These are phyloP conservation scores for Agrilus mali DNA, from an alignment of 2,888 invertebrate genomes.

Conservation along the genomic window DNA sequence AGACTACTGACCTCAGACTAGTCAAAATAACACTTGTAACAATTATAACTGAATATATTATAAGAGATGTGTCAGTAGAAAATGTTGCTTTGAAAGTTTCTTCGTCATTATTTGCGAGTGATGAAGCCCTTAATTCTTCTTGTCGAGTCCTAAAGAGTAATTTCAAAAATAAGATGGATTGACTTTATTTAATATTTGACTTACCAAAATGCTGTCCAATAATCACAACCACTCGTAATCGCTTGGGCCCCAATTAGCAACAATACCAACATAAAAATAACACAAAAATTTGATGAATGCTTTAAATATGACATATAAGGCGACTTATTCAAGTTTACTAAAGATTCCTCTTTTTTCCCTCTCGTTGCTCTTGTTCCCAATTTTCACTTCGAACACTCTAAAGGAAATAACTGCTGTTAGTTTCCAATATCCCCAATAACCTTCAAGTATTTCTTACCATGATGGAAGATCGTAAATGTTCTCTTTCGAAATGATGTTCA, in stretches of 20 bases:
- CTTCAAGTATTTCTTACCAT: too few relatives aligned
- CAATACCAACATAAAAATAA: conserved; percentile 7
- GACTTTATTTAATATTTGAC: background rate
- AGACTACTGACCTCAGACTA: conserved; percentile 4
- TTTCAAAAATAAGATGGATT: too few relatives aligned
- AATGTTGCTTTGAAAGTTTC: too few relatives aligned
- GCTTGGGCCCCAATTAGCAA: conserved; percentile 11
- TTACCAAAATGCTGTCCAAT: conserved; percentile 16
- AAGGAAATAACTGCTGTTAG: too few relatives aligned
- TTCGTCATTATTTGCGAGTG: too few relatives aligned
- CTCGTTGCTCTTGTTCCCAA: conserved; percentile 11
- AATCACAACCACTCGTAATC: conserved; percentile 13
- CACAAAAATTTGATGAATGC: conserved; percentile 11
- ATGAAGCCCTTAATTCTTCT: too few relatives aligned
- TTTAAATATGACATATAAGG: conserved; percentile 12
- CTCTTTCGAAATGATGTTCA: background rate
- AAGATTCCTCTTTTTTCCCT: conserved; percentile 16
- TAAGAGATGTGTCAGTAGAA: too few relatives aligned
- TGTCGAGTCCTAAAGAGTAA: too few relatives aligned
- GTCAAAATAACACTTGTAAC: conserved; percentile 42
- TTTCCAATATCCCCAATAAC: too few relatives aligned
- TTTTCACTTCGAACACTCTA: too few relatives aligned
- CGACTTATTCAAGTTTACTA: conserved; percentile 6
- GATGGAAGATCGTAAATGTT: too few relatives aligned
- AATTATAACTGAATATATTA: too few relatives aligned